Evolutionary conservation across 2,797 vertebrate genomes (phyloP).

Genomic region (Parotocinclus haroldoi): DNA sequence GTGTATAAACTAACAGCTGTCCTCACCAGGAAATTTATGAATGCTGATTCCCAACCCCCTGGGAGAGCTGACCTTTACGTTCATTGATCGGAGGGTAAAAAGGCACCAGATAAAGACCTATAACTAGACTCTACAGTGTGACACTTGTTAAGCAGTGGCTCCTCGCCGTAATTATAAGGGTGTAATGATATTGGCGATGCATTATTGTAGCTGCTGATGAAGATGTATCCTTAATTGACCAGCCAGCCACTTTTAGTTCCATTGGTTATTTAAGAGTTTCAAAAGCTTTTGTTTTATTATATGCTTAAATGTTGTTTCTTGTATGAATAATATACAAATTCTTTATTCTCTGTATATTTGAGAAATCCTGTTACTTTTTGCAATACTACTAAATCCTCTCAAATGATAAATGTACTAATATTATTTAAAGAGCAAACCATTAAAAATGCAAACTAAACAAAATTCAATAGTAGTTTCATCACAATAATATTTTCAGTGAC

Average conservation of each 20-base stretch:
- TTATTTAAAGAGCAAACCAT: not conserved
- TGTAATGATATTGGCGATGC: constrained; percentile 49
- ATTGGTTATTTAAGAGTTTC: constrained; percentile 3
- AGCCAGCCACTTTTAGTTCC: constrained; percentile 1
- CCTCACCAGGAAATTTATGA: constrained; percentile 51
- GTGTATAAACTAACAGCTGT: constrained; percentile 63
- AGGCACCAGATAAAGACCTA: constrained; percentile 73
- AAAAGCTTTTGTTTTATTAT: no score
- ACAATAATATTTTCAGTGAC: constrained; percentile 26
- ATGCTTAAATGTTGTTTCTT: no score
- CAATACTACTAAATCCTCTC: no score
- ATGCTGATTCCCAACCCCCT: constrained; percentile 58
- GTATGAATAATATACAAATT: no score
- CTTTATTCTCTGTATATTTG: no score
- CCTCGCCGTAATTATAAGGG: constrained; percentile 52
- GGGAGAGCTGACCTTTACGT: constrained; percentile 72
- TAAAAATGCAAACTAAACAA: not conserved
- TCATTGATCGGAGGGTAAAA: constrained; percentile 74
- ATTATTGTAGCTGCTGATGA: constrained; percentile 32
- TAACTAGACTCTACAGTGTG: constrained; percentile 44
- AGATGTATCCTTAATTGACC: constrained; percentile 35
- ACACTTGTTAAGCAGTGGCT: constrained; percentile 30
- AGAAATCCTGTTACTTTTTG: no score
- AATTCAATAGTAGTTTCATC: constrained; percentile 9
- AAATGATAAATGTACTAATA: not conserved